Conservation (phyloP, 2,888 invertebrate species). For the Antheraea assamensis region DNA sequence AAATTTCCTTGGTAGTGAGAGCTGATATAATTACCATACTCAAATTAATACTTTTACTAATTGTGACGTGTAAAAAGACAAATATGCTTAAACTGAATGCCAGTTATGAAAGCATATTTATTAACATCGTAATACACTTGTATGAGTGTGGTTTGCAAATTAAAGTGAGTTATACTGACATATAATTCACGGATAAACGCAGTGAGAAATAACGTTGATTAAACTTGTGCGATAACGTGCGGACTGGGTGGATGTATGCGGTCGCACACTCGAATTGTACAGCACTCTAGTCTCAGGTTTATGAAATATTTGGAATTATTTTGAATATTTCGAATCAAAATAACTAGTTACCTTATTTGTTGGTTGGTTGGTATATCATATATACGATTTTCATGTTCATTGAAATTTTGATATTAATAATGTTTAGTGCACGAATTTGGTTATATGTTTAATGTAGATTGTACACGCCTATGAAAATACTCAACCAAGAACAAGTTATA, state of each 20-base stretch:
- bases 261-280: constrained; percentile 28
- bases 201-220: constrained; percentile 30
- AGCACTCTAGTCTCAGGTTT: background rate
- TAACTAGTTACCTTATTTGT: constrained; percentile 3
- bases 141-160: background rate
- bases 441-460: too few relatives aligned
- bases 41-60: too few relatives aligned
- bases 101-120: background rate
- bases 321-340: constrained; percentile 23
- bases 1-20: too few relatives aligned
- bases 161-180: constrained; percentile 4
- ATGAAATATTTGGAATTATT: background rate
- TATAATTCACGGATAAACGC: constrained; percentile 20
- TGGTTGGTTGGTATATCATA: too few relatives aligned
- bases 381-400: too few relatives aligned
- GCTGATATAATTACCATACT: too few relatives aligned
- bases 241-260: constrained; percentile 36
- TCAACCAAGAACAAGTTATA: too few relatives aligned
- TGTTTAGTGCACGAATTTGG: background rate
- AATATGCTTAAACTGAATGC: too few relatives aligned
- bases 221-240: constrained; percentile 33
- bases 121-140: background rate
- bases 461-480: too few relatives aligned
- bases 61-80: too few relatives aligned
- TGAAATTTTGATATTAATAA: background rate